Base-by-base conservation (phyloP, 2,888 invertebrate genomes). In the Zaprionus lineosus region DNA sequence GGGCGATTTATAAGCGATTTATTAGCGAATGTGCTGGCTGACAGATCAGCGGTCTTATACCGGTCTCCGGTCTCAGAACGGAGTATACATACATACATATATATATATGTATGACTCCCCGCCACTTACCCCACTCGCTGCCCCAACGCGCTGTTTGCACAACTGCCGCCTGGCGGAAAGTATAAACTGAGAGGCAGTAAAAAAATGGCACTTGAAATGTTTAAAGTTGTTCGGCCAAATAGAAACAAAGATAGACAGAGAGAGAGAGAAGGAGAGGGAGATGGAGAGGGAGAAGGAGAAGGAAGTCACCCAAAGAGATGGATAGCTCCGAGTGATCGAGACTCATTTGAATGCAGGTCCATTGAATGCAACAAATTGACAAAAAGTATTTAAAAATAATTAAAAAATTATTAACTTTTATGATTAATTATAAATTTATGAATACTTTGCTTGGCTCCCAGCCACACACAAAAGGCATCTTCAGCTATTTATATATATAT, bases 1-100 rank as follows among this genome's bases (percentile, higher is more conserved):
- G 61, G 53, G 52, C 77, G 68, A 68, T 70, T 76, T 69, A 56
- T 57, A 60, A 66, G 76, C 76, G 66, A 70, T 71, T 81, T 78
- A 59, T 74, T 67, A 64, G 67, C 74, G 63, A 47, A 50, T 67
- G 40, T 62, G 68, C 24, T 62, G 68, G 57, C 56, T 64, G 68
- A 46, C 60, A 60, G 70, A 59, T 60, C 65, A 51, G 26, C 18
- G n/a, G 39, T 4, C 51, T 31, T 33, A 41, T 50, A 57, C 63
- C 68, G 68, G 57, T 68, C 36, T 24, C 36, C 43, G 40, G 16
- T 31, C 28, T 28, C n/a, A 6, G 28, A 28, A 28, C 28, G n/a
- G n/a, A n/a, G n/a, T n/a, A n/a, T n/a, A n/a, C n/a, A n/a, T n/a
- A n/a, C n/a, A n/a, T n/a, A n/a, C n/a, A n/a, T n/a, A n/a, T n/a